Conservation (phyloP, 2,888 invertebrate genomes). For the Lithophane socia region DNA sequence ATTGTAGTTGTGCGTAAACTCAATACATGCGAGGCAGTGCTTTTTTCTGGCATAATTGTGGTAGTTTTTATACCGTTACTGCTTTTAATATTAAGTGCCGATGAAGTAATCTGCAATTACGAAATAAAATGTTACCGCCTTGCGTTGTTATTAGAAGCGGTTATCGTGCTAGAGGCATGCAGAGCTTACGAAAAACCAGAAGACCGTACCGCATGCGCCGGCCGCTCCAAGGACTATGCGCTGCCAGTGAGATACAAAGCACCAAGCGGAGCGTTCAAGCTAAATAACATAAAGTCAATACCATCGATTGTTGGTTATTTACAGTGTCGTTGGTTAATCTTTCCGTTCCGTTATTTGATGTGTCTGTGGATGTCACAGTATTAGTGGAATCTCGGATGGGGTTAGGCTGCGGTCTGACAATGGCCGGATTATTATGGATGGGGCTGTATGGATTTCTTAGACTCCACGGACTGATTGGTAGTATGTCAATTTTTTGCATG, state of each 20-base stretch:
- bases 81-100: constrained; percentile 89
- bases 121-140: constrained; percentile 87
- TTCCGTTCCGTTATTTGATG: constrained; percentile 91
- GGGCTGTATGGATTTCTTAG: constrained; percentile 91
- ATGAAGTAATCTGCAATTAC: constrained; percentile 89
- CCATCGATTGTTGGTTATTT: constrained; percentile 90
- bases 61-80: constrained; percentile 87
- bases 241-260: constrained; percentile 79
- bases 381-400: constrained; percentile 92
- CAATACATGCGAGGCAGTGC: constrained; percentile 90
- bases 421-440: constrained; percentile 90
- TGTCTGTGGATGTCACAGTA: constrained; percentile 91
- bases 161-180: constrained; percentile 81
- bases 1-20: constrained; percentile 90
- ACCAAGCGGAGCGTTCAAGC: constrained; percentile 87
- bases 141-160: constrained; percentile 78
- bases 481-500: constrained; percentile 90
- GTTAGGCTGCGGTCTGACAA: constrained; percentile 90
- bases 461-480: constrained; percentile 91
- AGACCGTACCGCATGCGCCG: constrained; percentile 72
- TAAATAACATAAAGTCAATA: constrained; percentile 89
- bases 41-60: constrained; percentile 87
- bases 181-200: constrained; percentile 75
- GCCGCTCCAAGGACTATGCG: constrained; percentile 68
- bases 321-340: constrained; percentile 90